A percentile compares a stretch with the other conserved stretches of the same genome.
These are phyloP conservation scores for Drosophila jambulina DNA, from an alignment of 1,140 invertebrate species.

Conservation along the genomic window DNA sequence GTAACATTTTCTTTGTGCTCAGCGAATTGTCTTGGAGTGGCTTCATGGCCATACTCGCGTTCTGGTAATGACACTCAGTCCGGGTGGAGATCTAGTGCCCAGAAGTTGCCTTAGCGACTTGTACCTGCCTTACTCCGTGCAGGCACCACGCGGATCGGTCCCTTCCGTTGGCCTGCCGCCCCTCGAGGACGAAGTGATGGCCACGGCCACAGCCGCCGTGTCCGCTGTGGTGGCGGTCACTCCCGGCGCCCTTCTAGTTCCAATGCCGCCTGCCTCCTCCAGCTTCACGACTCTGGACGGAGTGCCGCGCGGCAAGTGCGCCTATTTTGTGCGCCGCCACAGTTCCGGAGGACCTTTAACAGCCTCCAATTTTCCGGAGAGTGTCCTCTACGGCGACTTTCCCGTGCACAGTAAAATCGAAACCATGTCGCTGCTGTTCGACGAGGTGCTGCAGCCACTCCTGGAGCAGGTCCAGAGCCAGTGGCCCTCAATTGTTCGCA, in stretches of 20 bases:
- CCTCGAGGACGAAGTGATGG: conserved; percentile 40
- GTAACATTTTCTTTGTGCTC: not conserved
- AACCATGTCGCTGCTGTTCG: conserved; percentile 89
- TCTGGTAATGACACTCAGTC: conserved; percentile 86
- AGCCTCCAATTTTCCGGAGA: conserved; percentile 87
- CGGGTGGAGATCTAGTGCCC: conserved; percentile 85
- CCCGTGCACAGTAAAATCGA: conserved; percentile 87
- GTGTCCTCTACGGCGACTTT: conserved; percentile 91
- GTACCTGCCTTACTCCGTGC: conserved; percentile 63
- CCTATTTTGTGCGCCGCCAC: conserved; percentile 89
- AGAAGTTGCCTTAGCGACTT: conserved; percentile 67
- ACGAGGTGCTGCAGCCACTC: conserved; percentile 91
- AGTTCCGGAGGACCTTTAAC: conserved; percentile 85
- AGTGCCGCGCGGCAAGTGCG: conserved; percentile 87
- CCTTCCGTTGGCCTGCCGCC: conserved; percentile 85
- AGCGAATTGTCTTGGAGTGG: conserved; percentile 86
- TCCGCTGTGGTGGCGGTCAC: conserved; percentile 59
- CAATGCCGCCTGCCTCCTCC: conserved; percentile 70
- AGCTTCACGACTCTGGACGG: conserved; percentile 80
- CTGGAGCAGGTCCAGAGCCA: conserved; percentile 87
- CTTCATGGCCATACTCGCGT: conserved; percentile 87
- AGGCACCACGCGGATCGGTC: conserved; percentile 71
- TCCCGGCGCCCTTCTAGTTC: conserved; percentile 60
- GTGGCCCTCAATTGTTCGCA: conserved; percentile 90
- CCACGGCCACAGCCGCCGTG: conserved; percentile 49